phyloP scores from a whole-genome alignment of 2,797 vertebrate species.

The Helostoma temminkii region DNA sequence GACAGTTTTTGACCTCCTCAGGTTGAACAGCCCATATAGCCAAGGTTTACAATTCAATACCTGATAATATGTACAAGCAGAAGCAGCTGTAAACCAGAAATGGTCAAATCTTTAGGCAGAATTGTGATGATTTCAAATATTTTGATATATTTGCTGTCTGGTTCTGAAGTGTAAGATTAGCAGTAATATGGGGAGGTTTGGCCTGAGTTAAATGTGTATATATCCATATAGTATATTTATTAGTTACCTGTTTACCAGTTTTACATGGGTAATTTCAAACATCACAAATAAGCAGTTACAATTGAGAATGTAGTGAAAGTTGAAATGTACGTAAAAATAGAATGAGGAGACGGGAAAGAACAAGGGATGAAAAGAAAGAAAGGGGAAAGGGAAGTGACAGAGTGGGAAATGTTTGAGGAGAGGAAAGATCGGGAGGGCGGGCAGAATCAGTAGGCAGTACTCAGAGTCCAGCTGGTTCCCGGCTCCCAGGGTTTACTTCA shows the following conservation, averaged over 20 bases:
- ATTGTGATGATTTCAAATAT: not conserved
- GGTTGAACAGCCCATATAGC: slow-evolving; percentile 30
- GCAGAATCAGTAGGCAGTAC: slow-evolving; percentile 66
- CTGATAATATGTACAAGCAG: slow-evolving; percentile 52
- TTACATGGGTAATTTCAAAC: not conserved
- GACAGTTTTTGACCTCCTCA: slow-evolving; percentile 40
- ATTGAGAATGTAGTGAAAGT: slow-evolving; percentile 16
- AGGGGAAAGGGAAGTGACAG: slow-evolving; percentile 7
- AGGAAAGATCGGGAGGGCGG: slow-evolving; percentile 56
- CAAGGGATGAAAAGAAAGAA: not conserved
- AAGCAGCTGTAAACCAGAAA: slow-evolving; percentile 4
- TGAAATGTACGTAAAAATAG: slow-evolving; percentile 11
- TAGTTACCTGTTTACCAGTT: not conserved
- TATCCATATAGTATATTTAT: not conserved
- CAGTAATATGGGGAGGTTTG: not conserved
- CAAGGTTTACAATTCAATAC: slow-evolving; percentile 55
- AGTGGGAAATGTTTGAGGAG: slow-evolving; percentile 24
- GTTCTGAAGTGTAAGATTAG: not conserved
- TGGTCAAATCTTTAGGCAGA: not conserved
- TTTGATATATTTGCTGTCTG: not conserved
- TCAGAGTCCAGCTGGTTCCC: slow-evolving; percentile 77
- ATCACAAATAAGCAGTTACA: not conserved
- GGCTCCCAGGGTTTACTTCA: slow-evolving; percentile 69
- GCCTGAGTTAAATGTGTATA: not conserved
- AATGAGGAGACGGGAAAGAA: not conserved